phyloP scores from a whole-genome alignment of 2,888 invertebrate species.

The Ctenicera cuprea region DNA sequence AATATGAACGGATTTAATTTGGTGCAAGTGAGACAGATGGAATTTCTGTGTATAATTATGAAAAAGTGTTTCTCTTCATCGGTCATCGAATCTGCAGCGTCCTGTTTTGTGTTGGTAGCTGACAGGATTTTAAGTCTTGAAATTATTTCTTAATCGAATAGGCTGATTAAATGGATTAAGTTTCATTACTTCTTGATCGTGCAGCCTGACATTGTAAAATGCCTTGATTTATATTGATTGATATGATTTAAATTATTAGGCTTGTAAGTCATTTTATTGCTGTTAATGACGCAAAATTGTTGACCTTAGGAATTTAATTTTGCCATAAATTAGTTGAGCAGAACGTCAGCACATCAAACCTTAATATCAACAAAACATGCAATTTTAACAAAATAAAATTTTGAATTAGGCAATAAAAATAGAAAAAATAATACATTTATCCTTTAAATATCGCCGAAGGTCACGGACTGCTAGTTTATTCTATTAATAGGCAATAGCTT shows the following conservation, averaged over 20 bases:
- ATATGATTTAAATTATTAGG: neutral
- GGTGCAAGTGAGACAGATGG: neutral
- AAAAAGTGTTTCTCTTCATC: slow-evolving; percentile 22
- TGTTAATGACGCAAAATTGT: too few species aligned
- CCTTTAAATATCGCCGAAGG: too few species aligned
- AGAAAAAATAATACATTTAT: too few species aligned
- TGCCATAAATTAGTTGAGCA: too few species aligned
- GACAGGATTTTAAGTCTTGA: slow-evolving; percentile 33
- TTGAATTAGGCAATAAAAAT: too few species aligned
- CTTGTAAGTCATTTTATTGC: too few species aligned
- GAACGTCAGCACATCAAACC: too few species aligned
- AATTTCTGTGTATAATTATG: neutral
- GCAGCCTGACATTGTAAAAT: slow-evolving; percentile 13
- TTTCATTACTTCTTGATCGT: slow-evolving; percentile 18
- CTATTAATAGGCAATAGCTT: too few species aligned
- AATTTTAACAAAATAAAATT: too few species aligned
- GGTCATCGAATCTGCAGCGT: slow-evolving; percentile 36
- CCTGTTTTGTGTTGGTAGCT: slow-evolving; percentile 35
- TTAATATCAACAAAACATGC: too few species aligned
- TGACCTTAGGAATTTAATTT: too few species aligned
- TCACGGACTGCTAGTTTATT: too few species aligned
- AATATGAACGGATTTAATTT: neutral
- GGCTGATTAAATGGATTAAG: slow-evolving; percentile 34
- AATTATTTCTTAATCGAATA: slow-evolving; percentile 40
- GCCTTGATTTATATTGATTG: slow-evolving; percentile 26